phyloP scores from a whole-genome alignment of 2,888 invertebrate species.

The Agrotis clavis region DNA sequence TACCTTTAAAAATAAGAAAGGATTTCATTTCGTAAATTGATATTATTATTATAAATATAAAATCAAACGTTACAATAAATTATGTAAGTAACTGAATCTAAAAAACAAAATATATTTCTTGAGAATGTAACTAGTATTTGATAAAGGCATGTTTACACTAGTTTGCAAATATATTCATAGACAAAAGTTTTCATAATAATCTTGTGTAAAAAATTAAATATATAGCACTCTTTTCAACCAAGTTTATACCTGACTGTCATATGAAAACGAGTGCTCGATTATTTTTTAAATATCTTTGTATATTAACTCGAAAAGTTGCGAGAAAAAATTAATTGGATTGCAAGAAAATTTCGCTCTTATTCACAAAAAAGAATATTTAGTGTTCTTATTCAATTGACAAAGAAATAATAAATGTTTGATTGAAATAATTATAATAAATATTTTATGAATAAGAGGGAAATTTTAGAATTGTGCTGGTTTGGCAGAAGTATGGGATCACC shows the following conservation, averaged over 20 bases:
- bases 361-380: slow-evolving; percentile 10
- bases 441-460: slow-evolving; percentile 24
- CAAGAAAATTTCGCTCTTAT: slow-evolving; percentile 7
- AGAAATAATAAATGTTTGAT: background rate
- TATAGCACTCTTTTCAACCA: slow-evolving; percentile 3
- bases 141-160: slow-evolving; percentile 18
- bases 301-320: slow-evolving; percentile 7
- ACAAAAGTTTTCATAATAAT: background rate
- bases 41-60: background rate
- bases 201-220: background rate
- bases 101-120: slow-evolving; percentile 9
- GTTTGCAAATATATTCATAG: slow-evolving; percentile 8
- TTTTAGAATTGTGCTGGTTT: slow-evolving; percentile 7
- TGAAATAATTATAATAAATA: slow-evolving; percentile 1
- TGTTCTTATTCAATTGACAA: background rate
- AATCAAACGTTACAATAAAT: background rate
- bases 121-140: slow-evolving; percentile 2
- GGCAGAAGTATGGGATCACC: slow-evolving; percentile 11
- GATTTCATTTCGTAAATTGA: background rate
- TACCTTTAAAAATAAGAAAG: slow-evolving; percentile 8
- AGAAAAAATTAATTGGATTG: background rate
- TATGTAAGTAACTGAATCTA: background rate
- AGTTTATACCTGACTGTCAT: background rate
- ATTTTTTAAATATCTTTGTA: slow-evolving; percentile 15
- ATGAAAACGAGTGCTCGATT: background rate